A percentile compares a stretch with the other conserved stretches of the same genome.
Evolutionary conservation across 2,888 invertebrate genomes (phyloP).

Genomic region (Brassicogethes aeneus): DNA sequence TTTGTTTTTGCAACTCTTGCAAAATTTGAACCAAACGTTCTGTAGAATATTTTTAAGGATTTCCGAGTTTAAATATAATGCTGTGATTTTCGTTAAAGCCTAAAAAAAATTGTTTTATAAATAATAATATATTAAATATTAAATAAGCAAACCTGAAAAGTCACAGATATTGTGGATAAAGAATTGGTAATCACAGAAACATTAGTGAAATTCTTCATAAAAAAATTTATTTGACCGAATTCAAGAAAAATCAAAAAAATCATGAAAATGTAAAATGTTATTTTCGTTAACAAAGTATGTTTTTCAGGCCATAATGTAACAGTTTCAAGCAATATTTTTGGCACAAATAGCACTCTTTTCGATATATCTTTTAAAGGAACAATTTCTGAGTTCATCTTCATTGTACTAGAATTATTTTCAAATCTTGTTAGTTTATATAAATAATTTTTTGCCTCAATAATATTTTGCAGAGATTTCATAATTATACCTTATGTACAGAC

Average conservation of each 20-base stretch:
- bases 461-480: no score
- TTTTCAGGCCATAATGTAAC: background rate
- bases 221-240: background rate
- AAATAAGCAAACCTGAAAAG: background rate
- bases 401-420: no score
- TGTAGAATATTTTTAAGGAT: background rate
- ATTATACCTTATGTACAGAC: no score
- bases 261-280: background rate
- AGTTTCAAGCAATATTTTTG: background rate
- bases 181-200: background rate
- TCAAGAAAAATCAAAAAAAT: background rate
- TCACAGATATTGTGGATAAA: background rate
- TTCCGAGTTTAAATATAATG: background rate
- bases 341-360: background rate
- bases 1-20: background rate
- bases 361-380: background rate
- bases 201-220: background rate
- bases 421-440: no score
- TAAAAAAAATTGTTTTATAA: background rate
- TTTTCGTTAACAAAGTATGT: background rate
- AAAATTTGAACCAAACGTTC: background rate
- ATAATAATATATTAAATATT: background rate
- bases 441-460: no score
- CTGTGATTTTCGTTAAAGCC: background rate
- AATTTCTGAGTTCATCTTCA: background rate